Evolutionary conservation across 2,113 vertebrate genomes (phyloP).

Genomic region (Bombycilla garrulus): DNA sequence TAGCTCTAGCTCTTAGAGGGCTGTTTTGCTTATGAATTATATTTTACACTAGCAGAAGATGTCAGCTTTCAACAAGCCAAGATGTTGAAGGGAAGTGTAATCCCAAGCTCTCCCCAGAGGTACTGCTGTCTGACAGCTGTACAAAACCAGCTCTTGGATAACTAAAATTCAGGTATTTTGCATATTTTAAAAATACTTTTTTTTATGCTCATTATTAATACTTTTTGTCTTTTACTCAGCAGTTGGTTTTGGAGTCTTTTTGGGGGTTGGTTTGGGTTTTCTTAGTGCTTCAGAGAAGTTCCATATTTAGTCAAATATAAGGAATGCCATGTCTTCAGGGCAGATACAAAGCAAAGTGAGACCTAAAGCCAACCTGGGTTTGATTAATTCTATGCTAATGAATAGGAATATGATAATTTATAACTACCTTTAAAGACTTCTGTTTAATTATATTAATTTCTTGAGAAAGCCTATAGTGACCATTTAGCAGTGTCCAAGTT

Average conservation of each 20-base stretch:
- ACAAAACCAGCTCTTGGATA: background rate
- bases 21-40: background rate
- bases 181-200: background rate
- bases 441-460: background rate
- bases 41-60: background rate
- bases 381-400: background rate
- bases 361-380: background rate
- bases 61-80: background rate
- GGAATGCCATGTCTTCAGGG: background rate
- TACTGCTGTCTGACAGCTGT: background rate
- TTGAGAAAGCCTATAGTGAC: background rate
- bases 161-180: background rate
- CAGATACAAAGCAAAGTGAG: background rate
- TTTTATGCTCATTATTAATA: background rate
- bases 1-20: background rate
- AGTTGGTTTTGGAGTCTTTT: background rate
- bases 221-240: background rate
- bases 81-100: background rate
- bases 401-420: background rate
- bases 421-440: background rate
- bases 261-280: background rate
- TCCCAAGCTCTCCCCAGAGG: background rate
- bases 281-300: background rate
- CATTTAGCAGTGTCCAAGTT: background rate
- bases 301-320: background rate